These are phyloP conservation scores for Leucosticte australis DNA, from an alignment of 2,113 vertebrate species.

Conservation along the genomic window DNA sequence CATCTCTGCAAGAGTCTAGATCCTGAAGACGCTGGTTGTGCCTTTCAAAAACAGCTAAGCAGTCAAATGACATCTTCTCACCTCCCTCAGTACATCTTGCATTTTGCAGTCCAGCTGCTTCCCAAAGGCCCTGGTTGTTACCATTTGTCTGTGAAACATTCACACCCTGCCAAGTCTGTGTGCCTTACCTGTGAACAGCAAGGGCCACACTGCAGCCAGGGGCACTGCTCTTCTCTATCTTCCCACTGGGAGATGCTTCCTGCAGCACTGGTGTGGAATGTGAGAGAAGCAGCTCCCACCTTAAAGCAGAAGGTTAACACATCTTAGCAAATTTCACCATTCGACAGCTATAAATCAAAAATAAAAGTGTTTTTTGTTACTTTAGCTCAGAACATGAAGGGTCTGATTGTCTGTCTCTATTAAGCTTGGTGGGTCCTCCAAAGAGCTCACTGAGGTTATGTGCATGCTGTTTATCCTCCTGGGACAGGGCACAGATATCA, in stretches of 20 bases:
- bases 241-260: neutral
- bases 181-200: neutral
- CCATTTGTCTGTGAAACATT: neutral
- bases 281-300: neutral
- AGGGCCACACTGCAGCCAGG: neutral
- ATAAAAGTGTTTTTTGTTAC: neutral
- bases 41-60: neutral
- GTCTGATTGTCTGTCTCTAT: neutral
- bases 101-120: neutral
- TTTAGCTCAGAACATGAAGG: neutral
- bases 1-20: neutral
- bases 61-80: neutral
- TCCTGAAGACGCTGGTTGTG: neutral
- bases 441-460: neutral
- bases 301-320: neutral
- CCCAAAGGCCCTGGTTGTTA: neutral
- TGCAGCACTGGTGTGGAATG: neutral
- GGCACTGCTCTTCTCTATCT: accelerated
- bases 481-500: neutral
- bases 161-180: neutral
- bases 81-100: neutral
- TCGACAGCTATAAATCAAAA: neutral
- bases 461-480: neutral
- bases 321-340: neutral
- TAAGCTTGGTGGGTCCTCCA: neutral